phyloP scores from a whole-genome alignment of 1,140 invertebrate species.

The Ceratina australensis region DNA sequence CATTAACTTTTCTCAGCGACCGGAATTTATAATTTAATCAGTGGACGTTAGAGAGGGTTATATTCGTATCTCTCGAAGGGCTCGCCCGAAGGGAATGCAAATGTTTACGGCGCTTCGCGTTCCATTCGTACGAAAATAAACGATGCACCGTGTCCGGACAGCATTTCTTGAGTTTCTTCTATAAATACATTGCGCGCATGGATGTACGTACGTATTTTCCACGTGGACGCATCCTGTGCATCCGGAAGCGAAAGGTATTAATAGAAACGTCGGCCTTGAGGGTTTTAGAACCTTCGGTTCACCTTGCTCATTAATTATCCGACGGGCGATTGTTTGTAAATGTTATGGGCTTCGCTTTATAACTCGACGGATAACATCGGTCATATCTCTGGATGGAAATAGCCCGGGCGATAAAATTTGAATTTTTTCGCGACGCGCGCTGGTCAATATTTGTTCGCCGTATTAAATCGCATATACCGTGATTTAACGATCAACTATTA shows the following conservation, averaged over 20 bases:
- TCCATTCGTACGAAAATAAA: neutral
- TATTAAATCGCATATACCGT: neutral
- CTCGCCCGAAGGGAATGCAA: neutral
- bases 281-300: neutral
- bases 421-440: neutral
- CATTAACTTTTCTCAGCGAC: neutral
- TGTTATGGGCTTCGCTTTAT: constrained; percentile 1
- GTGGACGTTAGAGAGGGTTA: neutral
- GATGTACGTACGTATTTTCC: neutral
- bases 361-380: constrained; percentile 8
- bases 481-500: neutral
- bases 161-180: neutral
- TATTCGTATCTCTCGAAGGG: neutral
- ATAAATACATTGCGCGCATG: neutral
- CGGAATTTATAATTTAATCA: constrained; percentile 27
- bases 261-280: constrained; percentile 33
- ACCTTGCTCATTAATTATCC: constrained; percentile 7
- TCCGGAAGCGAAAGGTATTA: constrained; percentile 19
- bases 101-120: neutral
- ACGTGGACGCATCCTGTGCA: constrained; percentile 12
- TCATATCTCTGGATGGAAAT: constrained; percentile 5
- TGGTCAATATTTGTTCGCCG: neutral
- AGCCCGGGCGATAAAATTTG: neutral
- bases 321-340: constrained; percentile 21
- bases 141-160: neutral